Percentiles rank a stretch among this genome's conserved stretches.
Evolutionary conservation across 2,113 vertebrate genomes (phyloP).

Genomic region (Okapia johnstoni): DNA sequence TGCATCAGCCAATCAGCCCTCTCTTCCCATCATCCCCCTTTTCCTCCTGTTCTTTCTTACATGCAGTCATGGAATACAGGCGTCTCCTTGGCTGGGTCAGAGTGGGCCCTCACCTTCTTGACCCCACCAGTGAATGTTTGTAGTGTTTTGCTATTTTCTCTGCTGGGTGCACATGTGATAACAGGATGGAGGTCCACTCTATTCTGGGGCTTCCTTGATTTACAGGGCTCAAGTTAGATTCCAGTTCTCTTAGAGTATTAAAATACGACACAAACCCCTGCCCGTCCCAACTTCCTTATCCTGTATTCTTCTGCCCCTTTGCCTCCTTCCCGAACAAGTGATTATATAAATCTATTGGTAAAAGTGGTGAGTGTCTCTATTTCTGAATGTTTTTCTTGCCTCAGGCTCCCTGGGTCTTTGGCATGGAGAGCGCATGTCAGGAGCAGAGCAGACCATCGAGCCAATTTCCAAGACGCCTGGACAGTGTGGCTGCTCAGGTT

Average conservation of each 20-base stretch:
- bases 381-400: background rate
- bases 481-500: accelerated
- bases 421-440: background rate
- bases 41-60: background rate
- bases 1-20: background rate
- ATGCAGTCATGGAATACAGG: background rate
- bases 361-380: background rate
- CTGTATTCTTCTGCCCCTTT: background rate
- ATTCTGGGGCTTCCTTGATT: constrained; percentile 16
- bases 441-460: background rate
- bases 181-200: background rate
- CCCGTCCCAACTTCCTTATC: background rate
- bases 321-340: background rate
- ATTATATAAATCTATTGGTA: constrained; percentile 22
- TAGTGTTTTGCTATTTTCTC: background rate
- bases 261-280: background rate
- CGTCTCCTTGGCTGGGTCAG: background rate
- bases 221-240: background rate
- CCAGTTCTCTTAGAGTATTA: background rate
- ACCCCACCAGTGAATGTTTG: background rate
- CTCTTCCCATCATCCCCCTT: background rate
- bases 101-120: background rate
- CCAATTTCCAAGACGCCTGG: background rate
- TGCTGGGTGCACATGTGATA: constrained; percentile 38
- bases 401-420: background rate